Percentiles rank a stretch among this genome's conserved stretches.
Evolutionary conservation across 92 coral and sea anemone species (phyloP).

Genomic region (Ricordea florida): DNA sequence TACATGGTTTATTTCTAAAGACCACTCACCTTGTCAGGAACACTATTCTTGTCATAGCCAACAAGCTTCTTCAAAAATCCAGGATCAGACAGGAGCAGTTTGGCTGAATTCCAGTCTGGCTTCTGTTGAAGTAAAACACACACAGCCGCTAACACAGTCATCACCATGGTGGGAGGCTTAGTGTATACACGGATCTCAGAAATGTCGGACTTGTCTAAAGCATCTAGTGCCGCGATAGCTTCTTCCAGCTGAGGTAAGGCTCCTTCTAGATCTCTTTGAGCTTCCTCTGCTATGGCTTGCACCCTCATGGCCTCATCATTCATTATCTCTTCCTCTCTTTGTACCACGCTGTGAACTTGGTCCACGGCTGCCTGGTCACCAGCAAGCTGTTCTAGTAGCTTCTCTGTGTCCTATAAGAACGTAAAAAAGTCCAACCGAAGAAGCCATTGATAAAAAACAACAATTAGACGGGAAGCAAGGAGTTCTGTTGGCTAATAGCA

Average conservation of each 20-base stretch:
- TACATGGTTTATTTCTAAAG: neutral
- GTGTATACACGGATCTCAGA: constrained; percentile 99
- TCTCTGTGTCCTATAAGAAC: constrained; percentile 88
- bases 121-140: constrained; percentile 92
- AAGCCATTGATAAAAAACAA: neutral
- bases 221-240: constrained; percentile 83
- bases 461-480: neutral
- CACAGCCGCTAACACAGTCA: constrained; percentile 95
- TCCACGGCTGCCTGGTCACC: constrained; percentile 96
- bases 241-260: constrained; percentile 85
- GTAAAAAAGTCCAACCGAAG: neutral
- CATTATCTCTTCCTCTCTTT: constrained; percentile 91
- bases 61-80: constrained; percentile 92
- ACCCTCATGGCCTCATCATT: constrained; percentile 88
- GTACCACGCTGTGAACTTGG: constrained; percentile 91
- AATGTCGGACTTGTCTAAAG: constrained; percentile 95
- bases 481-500: too few relatives aligned
- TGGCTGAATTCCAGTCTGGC: constrained; percentile 95
- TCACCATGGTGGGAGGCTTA: constrained; percentile 97
- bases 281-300: constrained; percentile 92
- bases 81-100: constrained; percentile 82
- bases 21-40: constrained; percentile 76
- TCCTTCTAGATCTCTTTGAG: constrained; percentile 87
- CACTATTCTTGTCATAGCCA: constrained; percentile 78
- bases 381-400: constrained; percentile 91